A percentile compares a stretch with the other conserved stretches of the same genome.
Conservation (phyloP, 2,113 vertebrate genomes). For the Setophaga kirtlandii region DNA sequence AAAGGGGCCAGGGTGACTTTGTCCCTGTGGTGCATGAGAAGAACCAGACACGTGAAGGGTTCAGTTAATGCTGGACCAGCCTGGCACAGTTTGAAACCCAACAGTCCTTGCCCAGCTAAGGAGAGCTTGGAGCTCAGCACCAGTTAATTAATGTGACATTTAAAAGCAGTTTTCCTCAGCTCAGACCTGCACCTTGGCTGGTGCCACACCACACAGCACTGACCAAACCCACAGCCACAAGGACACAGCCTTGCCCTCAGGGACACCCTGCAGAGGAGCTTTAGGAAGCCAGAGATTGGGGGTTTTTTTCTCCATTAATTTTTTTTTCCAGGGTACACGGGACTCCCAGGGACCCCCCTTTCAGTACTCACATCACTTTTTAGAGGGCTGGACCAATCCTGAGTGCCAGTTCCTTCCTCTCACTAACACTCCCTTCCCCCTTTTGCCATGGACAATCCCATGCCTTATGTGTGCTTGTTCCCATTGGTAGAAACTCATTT, state of each 20-base stretch:
- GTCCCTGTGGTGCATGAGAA: not conserved
- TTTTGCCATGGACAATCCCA: not conserved
- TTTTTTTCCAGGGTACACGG: not conserved
- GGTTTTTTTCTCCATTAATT: not conserved
- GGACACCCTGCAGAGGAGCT: not conserved
- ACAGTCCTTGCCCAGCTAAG: not conserved
- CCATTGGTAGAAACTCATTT: not conserved
- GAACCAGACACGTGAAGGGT: rapidly evolving
- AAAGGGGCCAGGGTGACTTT: rapidly evolving
- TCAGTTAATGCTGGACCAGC: rapidly evolving
- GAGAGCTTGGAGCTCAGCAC: not conserved
- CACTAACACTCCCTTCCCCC: not conserved
- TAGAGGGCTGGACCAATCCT: not conserved
- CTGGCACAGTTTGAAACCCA: not conserved
- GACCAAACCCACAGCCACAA: not conserved
- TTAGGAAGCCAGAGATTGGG: not conserved
- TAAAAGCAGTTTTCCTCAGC: not conserved
- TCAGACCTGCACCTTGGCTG: not conserved
- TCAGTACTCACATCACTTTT: not conserved
- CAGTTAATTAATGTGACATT: rapidly evolving
- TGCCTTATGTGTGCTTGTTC: not conserved
- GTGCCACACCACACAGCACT: not conserved
- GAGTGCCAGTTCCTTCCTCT: not conserved
- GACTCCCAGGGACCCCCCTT: not conserved
- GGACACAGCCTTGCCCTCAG: not conserved